Evolutionary conservation across 1,140 invertebrate species (phyloP).

Genomic region (Lepidurus arcticus): DNA sequence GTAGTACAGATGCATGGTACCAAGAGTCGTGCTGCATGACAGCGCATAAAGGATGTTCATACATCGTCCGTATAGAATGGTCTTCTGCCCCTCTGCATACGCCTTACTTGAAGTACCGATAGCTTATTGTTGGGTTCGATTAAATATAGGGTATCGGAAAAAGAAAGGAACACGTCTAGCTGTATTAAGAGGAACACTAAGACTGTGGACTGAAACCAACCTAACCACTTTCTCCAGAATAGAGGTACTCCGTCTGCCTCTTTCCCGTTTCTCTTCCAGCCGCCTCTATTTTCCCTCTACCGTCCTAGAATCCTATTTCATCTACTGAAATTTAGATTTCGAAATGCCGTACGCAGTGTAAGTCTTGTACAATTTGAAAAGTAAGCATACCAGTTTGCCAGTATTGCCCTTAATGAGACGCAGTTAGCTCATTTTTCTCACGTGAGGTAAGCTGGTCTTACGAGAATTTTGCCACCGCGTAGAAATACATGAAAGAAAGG

Average conservation of each 20-base stretch:
- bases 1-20: too few species aligned
- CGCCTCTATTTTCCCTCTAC: not conserved
- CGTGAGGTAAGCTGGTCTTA: not conserved
- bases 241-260: not conserved
- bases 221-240: conserved; percentile 17
- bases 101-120: not conserved
- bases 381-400: too few species aligned
- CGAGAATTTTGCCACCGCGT: not conserved
- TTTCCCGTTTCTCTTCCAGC: not conserved
- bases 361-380: too few species aligned
- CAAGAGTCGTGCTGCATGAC: too few species aligned
- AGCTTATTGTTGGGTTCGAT: not conserved
- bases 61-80: too few species aligned
- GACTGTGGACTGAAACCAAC: not conserved
- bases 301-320: not conserved
- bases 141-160: not conserved
- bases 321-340: too few species aligned
- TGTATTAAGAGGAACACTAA: not conserved
- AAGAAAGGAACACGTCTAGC: not conserved
- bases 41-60: too few species aligned
- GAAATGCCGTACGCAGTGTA: too few species aligned
- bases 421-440: too few species aligned
- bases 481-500: not conserved
- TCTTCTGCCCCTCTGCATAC: too few species aligned
- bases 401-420: too few species aligned